phyloP scores from a whole-genome alignment of 2,888 invertebrate genomes.

The Leucophenga montana region DNA sequence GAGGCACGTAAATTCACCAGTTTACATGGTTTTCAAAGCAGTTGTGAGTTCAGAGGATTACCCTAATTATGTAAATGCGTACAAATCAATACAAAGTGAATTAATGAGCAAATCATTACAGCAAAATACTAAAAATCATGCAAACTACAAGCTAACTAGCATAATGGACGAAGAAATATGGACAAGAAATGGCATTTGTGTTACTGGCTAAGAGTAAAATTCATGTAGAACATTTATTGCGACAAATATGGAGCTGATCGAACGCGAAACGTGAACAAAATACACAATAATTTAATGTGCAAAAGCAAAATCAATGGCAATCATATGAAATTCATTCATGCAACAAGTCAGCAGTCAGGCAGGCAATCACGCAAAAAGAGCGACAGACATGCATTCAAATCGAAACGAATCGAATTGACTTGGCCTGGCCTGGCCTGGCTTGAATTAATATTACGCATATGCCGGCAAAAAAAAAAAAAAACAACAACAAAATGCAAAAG shows the following conservation, averaged over 20 bases:
- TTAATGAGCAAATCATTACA: not conserved
- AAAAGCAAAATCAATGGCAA: no score
- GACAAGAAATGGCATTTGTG: no score
- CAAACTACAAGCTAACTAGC: not conserved
- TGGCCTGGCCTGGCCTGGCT: not conserved
- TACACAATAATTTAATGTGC: no score
- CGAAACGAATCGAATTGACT: constrained; percentile 3
- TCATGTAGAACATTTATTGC: constrained; percentile 16
- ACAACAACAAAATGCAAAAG: no score
- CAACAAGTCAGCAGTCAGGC: not conserved
- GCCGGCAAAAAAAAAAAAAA: constrained; percentile 43
- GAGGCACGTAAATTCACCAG: no score
- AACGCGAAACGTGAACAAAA: constrained; percentile 27
- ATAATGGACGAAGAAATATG: not conserved
- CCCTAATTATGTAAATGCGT: not conserved
- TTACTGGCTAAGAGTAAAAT: not conserved
- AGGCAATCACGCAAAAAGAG: not conserved
- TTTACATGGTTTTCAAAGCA: no score
- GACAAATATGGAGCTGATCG: constrained; percentile 28
- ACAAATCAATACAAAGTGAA: not conserved
- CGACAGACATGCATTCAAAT: constrained; percentile 16
- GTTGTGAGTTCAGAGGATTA: no score
- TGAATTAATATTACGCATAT: constrained; percentile 54
- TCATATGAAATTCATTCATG: not conserved
- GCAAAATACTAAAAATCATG: not conserved